phyloP scores from a whole-genome alignment of 2,797 vertebrate species.

The Heterohyrax brucei region DNA sequence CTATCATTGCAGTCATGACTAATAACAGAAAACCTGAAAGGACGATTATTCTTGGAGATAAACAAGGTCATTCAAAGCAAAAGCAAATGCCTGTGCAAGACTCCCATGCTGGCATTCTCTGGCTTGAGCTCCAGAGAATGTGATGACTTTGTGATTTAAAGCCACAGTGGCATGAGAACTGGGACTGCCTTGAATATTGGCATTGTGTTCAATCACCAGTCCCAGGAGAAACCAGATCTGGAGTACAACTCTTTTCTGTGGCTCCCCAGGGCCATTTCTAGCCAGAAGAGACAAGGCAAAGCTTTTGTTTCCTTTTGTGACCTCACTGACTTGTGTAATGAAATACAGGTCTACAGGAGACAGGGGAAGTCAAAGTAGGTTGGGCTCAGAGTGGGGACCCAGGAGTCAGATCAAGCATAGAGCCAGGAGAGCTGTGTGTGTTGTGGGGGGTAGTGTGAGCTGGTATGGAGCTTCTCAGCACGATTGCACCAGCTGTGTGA shows the following conservation, averaged over 20 bases:
- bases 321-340: background rate
- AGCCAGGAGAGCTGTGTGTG: background rate
- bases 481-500: background rate
- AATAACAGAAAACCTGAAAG: slow-evolving; percentile 23
- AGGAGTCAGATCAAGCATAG: too few relatives aligned
- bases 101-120: background rate
- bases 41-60: background rate
- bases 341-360: background rate
- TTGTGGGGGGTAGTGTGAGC: background rate
- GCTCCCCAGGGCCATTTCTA: background rate
- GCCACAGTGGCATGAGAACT: background rate
- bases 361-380: background rate
- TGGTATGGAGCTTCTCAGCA: background rate
- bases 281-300: background rate
- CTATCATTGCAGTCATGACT: background rate
- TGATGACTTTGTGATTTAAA: background rate
- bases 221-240: background rate
- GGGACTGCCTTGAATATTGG: background rate
- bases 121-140: background rate
- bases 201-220: background rate
- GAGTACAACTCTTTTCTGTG: background rate
- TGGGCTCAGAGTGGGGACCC: background rate
- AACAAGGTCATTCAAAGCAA: background rate
- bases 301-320: background rate
- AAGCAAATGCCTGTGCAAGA: fast-evolving